A percentile compares a stretch with the other conserved stretches of the same genome.
phyloP scores from a whole-genome alignment of 2,113 vertebrate genomes.

The Gobius niger region DNA sequence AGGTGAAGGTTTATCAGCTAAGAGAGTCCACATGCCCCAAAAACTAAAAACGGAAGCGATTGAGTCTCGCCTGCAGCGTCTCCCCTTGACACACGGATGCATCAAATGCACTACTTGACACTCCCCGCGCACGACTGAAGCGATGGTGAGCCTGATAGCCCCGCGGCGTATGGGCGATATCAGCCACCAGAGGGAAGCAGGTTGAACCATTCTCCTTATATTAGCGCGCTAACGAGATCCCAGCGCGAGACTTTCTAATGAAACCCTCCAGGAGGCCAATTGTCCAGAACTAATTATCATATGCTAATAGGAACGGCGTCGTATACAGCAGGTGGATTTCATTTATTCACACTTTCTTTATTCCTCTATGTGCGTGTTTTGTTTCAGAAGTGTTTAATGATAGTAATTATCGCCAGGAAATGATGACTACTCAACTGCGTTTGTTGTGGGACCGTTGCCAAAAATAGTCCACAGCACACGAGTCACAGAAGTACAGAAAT shows the following conservation, averaged over 20 bases:
- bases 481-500: no score
- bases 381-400: constrained; percentile 58
- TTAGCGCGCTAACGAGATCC: constrained; percentile 71
- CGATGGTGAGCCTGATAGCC: constrained; percentile 31
- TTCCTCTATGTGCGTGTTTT: constrained; percentile 29
- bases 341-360: constrained; percentile 46
- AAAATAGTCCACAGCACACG: no score
- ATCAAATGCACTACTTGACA: constrained; percentile 44
- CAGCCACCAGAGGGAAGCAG: constrained; percentile 51
- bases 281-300: constrained; percentile 77
- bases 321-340: constrained; percentile 50
- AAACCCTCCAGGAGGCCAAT: constrained; percentile 76
- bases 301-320: constrained; percentile 70
- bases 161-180: constrained; percentile 41
- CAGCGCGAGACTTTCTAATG: constrained; percentile 75
- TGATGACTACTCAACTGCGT: constrained; percentile 28
- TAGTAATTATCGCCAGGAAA: constrained; percentile 44
- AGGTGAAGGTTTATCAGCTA: no score
- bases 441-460: no score
- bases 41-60: no score
- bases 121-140: constrained; percentile 29
- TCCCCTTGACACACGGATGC: constrained; percentile 7
- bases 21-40: no score
- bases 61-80: background rate
- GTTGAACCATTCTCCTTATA: constrained; percentile 63